Conservation (phyloP, 2,797 vertebrate species). For the Phataginus tricuspis region DNA sequence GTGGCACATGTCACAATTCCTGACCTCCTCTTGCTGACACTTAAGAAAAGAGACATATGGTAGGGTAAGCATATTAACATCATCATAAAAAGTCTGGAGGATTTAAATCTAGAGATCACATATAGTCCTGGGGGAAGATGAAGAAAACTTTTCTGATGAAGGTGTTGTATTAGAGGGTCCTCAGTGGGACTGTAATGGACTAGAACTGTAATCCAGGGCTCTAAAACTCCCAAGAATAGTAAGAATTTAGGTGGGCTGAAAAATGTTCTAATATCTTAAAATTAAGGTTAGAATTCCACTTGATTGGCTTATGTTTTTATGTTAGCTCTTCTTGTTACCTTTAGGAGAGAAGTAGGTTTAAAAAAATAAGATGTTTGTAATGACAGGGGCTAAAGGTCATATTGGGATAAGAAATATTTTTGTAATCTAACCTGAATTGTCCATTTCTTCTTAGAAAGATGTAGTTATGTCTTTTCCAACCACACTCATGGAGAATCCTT, state of each 20-base stretch:
- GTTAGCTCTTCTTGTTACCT: background rate
- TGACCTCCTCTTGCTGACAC: background rate
- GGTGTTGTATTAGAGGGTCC: background rate
- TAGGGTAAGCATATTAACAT: background rate
- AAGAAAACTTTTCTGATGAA: background rate
- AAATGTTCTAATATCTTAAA: background rate
- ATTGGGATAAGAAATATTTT: slow-evolving; percentile 16
- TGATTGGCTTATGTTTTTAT: background rate
- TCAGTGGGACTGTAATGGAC: background rate
- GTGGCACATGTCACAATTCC: background rate
- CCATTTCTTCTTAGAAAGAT: background rate
- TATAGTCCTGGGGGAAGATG: background rate
- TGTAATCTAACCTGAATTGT: background rate
- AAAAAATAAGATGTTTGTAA: background rate
- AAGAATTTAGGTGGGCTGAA: background rate
- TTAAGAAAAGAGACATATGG: background rate
- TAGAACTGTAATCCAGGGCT: background rate
- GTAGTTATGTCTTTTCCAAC: background rate
- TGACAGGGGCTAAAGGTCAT: background rate
- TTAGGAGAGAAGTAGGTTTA: background rate
- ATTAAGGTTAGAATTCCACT: background rate
- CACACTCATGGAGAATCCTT: background rate
- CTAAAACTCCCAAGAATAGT: background rate
- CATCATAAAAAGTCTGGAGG: background rate
- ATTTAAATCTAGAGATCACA: background rate